Base-by-base conservation (phyloP, 2,888 invertebrate species). In the Encarsia formosa region DNA sequence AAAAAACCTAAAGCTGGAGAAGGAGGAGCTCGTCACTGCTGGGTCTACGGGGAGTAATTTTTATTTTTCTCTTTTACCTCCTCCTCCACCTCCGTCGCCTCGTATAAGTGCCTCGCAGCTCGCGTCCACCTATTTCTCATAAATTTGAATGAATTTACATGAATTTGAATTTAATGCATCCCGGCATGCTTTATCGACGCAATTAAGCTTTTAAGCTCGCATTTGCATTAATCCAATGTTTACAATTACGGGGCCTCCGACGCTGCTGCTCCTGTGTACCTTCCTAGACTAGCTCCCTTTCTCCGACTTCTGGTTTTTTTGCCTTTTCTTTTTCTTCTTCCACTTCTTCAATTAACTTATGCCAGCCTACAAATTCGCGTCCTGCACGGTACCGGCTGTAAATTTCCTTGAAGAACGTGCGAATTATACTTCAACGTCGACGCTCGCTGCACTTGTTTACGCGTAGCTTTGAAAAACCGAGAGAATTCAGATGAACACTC, bases 181-280 rank as follows among this genome's bases (percentile, higher is more conserved):
- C 61, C 66, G 64, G 68, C 68, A 70, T 74, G 71, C 71, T 74
- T 74, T 74, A 74, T 74, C 72, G 73, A 70, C 66, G 73, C 73
- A 73, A 74, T 74, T 74, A 74, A 74, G 73, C 74, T 74, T 73
- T 74, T 74, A 73, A 73, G 71, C 71, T 67, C 64, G 68, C 70
- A 74, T 74, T 74, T 74, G 73, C 74, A 74, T 74, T 74, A 73
- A 74, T 74, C 73, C 73, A 72, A 73, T 73, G 74, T 73, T 74
- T 74, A 73, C 72, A 74, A 74, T 74, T 74, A 73, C 71, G 58
- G 65, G 44, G 53, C 50, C 48, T n/a, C 42, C 55, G 52, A 58
- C 62, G n/a, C n/a, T n/a, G n/a, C n/a, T n/a, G n/a, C n/a, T n/a
- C n/a, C n/a, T n/a, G n/a, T n/a, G n/a, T n/a, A n/a, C n/a, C n/a